Conservation (phyloP, 2,113 vertebrate species). For the Pagrus major region DNA sequence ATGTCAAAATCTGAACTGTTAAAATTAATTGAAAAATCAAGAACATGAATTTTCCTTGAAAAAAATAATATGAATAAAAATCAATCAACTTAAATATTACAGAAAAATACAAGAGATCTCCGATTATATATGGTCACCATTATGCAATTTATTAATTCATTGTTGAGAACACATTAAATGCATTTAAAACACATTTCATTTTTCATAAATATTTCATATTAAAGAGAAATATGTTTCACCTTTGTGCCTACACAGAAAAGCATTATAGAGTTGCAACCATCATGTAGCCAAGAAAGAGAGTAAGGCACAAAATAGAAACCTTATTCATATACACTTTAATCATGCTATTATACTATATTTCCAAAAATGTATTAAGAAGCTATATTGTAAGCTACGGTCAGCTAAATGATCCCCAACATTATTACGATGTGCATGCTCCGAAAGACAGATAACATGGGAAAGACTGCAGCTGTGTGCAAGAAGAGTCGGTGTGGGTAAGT, state of each 20-base stretch:
- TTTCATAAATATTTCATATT: conserved; percentile 88
- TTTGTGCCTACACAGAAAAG: conserved; percentile 79
- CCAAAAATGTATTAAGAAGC: conserved; percentile 83
- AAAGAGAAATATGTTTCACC: conserved; percentile 84
- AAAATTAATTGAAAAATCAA: not conserved
- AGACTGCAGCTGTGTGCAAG: conserved; percentile 43
- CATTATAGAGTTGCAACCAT: conserved; percentile 76
- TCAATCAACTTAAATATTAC: conserved; percentile 18
- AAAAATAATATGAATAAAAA: not conserved
- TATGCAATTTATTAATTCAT: conserved; percentile 87
- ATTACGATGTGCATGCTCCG: conserved; percentile 79
- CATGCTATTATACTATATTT: conserved; percentile 87
- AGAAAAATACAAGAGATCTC: conserved; percentile 54
- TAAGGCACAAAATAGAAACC: conserved; percentile 90
- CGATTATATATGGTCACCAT: conserved; percentile 82
- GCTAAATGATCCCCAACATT: conserved; percentile 81
- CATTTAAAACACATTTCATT: conserved; percentile 86
- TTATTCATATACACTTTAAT: conserved; percentile 83
- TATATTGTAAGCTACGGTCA: conserved; percentile 80
- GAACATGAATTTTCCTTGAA: not conserved
- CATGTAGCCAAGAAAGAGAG: conserved; percentile 87
- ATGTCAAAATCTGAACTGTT: not conserved
- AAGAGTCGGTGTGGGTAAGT: conserved; percentile 8
- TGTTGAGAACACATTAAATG: conserved; percentile 85
- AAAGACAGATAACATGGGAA: conserved; percentile 69